These are phyloP conservation scores for Hypanus sabinus DNA, from an alignment of 2,113 vertebrate species.

Conservation along the genomic window DNA sequence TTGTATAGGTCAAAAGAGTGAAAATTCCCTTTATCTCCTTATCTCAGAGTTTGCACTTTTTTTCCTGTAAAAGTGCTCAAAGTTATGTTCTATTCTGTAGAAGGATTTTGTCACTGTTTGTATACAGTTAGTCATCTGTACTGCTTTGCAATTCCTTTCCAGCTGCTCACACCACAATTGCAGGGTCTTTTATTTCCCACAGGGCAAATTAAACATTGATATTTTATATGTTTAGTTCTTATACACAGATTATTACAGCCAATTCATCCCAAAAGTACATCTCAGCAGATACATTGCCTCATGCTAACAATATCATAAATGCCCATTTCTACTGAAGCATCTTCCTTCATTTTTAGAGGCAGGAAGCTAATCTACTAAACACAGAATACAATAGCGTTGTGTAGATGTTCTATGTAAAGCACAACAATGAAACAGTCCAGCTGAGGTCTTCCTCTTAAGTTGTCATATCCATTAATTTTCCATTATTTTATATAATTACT, in stretches of 20 bases:
- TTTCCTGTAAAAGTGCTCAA: background rate
- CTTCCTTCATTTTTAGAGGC: background rate
- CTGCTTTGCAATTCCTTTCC: background rate
- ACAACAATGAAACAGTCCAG: background rate
- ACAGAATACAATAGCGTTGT: background rate
- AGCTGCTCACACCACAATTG: background rate
- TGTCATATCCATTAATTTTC: background rate
- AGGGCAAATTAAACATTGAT: background rate
- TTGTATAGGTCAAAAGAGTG: background rate
- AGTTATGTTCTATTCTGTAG: background rate
- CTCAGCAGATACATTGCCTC: background rate
- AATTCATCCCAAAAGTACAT: background rate
- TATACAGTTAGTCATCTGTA: background rate
- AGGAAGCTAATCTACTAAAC: background rate
- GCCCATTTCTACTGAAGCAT: background rate
- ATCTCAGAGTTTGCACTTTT: background rate
- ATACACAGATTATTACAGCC: background rate
- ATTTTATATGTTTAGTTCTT: background rate
- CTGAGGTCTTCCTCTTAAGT: background rate
- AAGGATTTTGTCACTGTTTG: background rate
- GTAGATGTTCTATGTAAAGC: background rate
- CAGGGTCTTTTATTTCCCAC: background rate
- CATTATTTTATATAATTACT: background rate
- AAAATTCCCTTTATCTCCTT: background rate
- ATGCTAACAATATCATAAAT: background rate